Conservation (phyloP, 2,888 invertebrate species). For the Thecophora atra region DNA sequence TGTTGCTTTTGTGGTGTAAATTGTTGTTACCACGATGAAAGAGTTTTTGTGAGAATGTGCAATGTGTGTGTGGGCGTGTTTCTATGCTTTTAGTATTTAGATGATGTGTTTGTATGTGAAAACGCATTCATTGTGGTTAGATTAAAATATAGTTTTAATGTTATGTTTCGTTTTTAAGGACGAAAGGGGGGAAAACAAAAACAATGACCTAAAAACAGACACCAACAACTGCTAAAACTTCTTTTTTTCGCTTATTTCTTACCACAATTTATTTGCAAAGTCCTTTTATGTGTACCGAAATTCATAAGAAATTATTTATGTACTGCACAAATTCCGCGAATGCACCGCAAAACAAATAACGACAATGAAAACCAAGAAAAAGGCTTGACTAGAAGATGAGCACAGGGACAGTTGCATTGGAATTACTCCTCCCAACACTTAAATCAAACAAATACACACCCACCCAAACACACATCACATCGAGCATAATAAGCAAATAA, state of each 20-base stretch:
- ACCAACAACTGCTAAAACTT: neutral
- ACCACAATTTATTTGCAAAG: neutral
- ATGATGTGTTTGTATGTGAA: neutral
- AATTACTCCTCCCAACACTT: neutral
- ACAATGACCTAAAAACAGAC: constrained; percentile 10
- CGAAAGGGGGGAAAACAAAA: neutral
- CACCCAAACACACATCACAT: constrained; percentile 30
- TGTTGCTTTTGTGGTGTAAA: neutral
- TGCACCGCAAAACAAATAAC: neutral
- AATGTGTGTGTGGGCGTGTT: constrained; percentile 8
- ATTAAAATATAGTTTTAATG: neutral
- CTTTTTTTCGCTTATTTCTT: neutral
- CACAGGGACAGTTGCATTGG: neutral
- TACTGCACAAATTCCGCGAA: neutral
- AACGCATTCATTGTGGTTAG: neutral
- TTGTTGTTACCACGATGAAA: neutral
- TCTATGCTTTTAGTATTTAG: neutral
- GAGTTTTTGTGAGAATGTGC: constrained; percentile 7
- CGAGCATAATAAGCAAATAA: neutral
- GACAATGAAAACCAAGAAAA: neutral
- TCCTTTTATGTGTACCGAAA: constrained; percentile 10
- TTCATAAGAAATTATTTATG: constrained; percentile 16
- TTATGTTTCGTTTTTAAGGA: constrained; percentile 6
- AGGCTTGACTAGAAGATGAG: neutral
- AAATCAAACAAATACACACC: constrained; percentile 43